Conservation (phyloP, 1,140 invertebrate species). For the Coelopa frigida region DNA sequence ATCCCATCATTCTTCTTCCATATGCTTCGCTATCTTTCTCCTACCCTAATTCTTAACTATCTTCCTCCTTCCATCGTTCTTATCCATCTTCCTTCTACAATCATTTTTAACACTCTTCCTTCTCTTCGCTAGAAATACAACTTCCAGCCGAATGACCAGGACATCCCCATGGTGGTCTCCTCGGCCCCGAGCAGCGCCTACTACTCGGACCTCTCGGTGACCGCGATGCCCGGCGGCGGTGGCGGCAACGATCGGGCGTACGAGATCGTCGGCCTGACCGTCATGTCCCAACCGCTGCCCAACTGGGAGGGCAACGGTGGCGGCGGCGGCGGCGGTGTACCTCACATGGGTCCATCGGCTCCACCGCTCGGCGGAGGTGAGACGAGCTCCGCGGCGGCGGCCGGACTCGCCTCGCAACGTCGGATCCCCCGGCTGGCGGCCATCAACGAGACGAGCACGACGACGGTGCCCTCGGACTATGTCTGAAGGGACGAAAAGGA, state of each 20-base stretch:
- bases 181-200: conserved; percentile 64
- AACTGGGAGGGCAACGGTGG: conserved; percentile 37
- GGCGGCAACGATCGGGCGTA: conserved; percentile 48
- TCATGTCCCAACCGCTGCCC: conserved; percentile 41
- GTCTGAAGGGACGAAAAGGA: conserved; percentile 47
- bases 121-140: conserved; percentile 37
- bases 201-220: conserved; percentile 58
- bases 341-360: conserved; percentile 25
- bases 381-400: conserved; percentile 15
- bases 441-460: conserved; percentile 55
- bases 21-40: no score
- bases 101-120: no score
- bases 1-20: no score
- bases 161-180: conserved; percentile 53
- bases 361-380: conserved; percentile 11
- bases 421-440: conserved; percentile 51
- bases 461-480: conserved; percentile 57
- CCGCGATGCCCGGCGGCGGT: conserved; percentile 43
- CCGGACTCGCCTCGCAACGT: conserved; percentile 40
- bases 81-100: no score
- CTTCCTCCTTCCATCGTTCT: not conserved
- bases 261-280: conserved; percentile 50
- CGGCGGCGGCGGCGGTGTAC: not conserved
- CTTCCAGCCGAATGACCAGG: conserved; percentile 50
- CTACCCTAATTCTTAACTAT: no score